A percentile compares a stretch with the other conserved stretches of the same genome.
These are phyloP conservation scores for Carettochelys insculpta DNA, from an alignment of 2,113 vertebrate species.

Conservation along the genomic window DNA sequence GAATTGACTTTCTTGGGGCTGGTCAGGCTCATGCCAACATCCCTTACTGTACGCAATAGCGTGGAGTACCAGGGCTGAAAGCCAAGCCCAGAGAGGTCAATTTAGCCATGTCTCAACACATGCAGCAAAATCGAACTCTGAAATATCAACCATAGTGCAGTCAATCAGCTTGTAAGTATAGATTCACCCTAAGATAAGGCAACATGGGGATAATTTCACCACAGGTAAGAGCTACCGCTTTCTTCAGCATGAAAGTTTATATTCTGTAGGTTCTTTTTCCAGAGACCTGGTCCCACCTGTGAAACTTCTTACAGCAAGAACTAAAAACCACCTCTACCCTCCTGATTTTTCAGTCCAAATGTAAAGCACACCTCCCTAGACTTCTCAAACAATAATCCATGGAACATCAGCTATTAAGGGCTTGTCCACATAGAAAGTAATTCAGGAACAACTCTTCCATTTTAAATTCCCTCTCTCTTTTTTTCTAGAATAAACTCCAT, in stretches of 20 bases:
- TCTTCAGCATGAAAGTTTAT: not conserved
- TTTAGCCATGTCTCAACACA: too few species aligned
- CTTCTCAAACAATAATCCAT: not conserved
- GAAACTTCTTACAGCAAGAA: fast-evolving
- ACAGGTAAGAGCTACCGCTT: not conserved
- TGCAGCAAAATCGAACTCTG: too few species aligned
- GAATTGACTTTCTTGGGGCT: too few species aligned
- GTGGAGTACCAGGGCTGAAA: too few species aligned
- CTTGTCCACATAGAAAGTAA: not conserved
- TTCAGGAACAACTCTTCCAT: not conserved
- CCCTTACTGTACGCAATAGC: too few species aligned
- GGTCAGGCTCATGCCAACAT: too few species aligned
- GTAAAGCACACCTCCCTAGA: not conserved
- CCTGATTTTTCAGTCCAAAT: not conserved
- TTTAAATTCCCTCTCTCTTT: not conserved
- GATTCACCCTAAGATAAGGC: too few species aligned
- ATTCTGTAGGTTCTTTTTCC: not conserved
- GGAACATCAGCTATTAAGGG: not conserved
- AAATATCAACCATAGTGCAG: too few species aligned
- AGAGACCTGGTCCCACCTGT: fast-evolving
- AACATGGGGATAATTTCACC: fast-evolving
- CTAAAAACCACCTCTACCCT: fast-evolving
- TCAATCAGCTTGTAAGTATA: too few species aligned
- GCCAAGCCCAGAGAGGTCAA: too few species aligned
- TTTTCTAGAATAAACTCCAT: not conserved